Evolutionary conservation across 2,797 vertebrate species (phyloP), one percentile per base, ranked within the genome.

Genomic region (Chloroceryle inda): DNA sequence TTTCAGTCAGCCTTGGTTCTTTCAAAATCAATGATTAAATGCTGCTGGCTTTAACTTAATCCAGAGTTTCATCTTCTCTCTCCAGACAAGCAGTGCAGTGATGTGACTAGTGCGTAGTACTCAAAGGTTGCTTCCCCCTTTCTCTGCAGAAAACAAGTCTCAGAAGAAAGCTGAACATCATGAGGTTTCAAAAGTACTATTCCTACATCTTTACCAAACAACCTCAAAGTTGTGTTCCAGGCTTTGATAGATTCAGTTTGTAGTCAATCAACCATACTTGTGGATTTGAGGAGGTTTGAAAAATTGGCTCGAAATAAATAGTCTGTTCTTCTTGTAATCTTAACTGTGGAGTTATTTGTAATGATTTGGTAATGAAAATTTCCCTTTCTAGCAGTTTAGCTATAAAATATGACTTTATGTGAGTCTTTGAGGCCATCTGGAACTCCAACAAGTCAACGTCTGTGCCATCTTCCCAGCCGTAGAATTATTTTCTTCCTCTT

Each of bases 401-500:
- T 79, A 13, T 52, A 77, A 96, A 89, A 82, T 74, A n/a, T 13
- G 50, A 62, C 45, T 86, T 92, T 29, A 45, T 63, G n/a, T 59
- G 71, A 52, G 71, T 52, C 77, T 52, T 8, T 67, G 80, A 82
- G 55, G 62, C 59, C 44, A 56, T 66, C 73, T 84, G 67, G 76
- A 95, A 37, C 55, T 72, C 22, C 31, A 88, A 4, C n/a, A 91
- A 89, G 37, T 56, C 67, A 58, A 68, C 0, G 2, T 49, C 59
- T 18, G 2, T 94, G 76, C 69, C 79, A 84, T 89, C 82, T 94
- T 91, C 64, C 66, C 1, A 0, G 49, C 47, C 33, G 6, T 90
- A 67, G 85, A 83, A 47, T 85, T 88, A 68, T 81, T 84, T 96
- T 77, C 47, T 73, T 31, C 66, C 45, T 88, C 47, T 73, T 94